A percentile compares a stretch with the other conserved stretches of the same genome.
phyloP scores from a whole-genome alignment of 2,113 vertebrate genomes.

The Erinaceus europaeus region DNA sequence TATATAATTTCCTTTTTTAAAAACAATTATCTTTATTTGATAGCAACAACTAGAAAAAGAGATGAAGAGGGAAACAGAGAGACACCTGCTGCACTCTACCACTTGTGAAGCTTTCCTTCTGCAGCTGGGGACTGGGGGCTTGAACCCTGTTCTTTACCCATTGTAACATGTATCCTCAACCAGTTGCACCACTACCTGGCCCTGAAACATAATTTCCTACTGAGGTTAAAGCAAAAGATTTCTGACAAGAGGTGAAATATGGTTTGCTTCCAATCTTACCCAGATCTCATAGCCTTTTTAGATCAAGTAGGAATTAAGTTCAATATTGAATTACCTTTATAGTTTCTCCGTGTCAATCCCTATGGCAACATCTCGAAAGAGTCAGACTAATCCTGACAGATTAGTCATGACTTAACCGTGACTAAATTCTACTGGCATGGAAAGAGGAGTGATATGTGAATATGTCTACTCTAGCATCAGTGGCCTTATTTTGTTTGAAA shows the following conservation, averaged over 20 bases:
- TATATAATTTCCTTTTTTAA: too few species aligned
- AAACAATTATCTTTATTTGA: too few species aligned
- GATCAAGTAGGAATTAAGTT: neutral
- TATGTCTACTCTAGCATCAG: neutral
- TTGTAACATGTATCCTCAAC: too few species aligned
- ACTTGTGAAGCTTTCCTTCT: too few species aligned
- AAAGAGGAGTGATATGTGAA: neutral
- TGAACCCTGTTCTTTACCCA: too few species aligned
- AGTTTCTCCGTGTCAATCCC: neutral
- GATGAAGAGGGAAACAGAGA: too few species aligned
- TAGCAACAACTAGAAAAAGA: too few species aligned
- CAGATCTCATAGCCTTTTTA: neutral
- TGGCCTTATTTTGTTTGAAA: neutral
- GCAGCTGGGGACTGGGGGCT: too few species aligned
- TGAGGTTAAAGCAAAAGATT: neutral
- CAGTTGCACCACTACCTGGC: too few species aligned
- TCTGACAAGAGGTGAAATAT: neutral
- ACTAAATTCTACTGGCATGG: neutral
- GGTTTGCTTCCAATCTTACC: neutral
- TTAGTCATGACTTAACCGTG: too few species aligned
- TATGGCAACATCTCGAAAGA: accelerated
- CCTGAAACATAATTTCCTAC: neutral
- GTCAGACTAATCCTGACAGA: neutral
- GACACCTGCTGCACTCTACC: too few species aligned
- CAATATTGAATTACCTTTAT: neutral